These are phyloP conservation scores for Rhinoderma darwinii DNA, from an alignment of 2,113 vertebrate genomes.

Conservation along the genomic window DNA sequence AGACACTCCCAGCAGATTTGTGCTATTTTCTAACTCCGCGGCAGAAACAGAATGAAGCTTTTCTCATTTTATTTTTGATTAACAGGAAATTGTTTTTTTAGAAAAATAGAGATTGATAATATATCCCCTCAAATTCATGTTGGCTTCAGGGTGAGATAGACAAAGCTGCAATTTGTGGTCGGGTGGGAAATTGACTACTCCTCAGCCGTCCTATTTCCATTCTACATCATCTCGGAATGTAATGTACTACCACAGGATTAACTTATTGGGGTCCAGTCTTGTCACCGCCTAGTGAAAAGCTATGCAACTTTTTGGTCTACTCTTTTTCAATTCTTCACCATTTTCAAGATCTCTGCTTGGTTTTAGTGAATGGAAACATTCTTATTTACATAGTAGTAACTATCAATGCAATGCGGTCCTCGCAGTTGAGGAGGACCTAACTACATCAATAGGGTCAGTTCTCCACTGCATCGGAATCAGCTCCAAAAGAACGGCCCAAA, in stretches of 20 bases:
- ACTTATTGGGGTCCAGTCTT: not conserved
- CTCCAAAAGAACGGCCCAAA: too few species aligned
- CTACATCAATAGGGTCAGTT: too few species aligned
- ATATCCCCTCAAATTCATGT: conserved; percentile 36
- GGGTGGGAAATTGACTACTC: too few species aligned
- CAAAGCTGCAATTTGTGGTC: not conserved
- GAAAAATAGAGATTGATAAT: conserved; percentile 41
- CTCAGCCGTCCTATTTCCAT: not conserved
- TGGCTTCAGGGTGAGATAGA: not conserved
- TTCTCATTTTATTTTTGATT: conserved; percentile 50
- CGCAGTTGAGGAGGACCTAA: too few species aligned
- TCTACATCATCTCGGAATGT: not conserved
- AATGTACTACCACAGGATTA: not conserved
- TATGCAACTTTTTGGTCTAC: too few species aligned
- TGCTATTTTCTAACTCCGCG: conserved; percentile 27
- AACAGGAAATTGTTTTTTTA: conserved; percentile 43
- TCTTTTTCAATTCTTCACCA: too few species aligned
- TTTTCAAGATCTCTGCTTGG: too few species aligned
- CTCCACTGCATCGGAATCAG: too few species aligned
- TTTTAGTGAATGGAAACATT: too few species aligned
- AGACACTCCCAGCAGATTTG: conserved; percentile 45
- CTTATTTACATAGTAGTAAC: too few species aligned
- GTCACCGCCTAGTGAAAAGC: too few species aligned
- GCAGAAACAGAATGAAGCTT: conserved; percentile 27
- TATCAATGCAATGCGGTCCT: too few species aligned